Conservation (phyloP, 2,797 vertebrate species). For the Darevskia nairensis region DNA sequence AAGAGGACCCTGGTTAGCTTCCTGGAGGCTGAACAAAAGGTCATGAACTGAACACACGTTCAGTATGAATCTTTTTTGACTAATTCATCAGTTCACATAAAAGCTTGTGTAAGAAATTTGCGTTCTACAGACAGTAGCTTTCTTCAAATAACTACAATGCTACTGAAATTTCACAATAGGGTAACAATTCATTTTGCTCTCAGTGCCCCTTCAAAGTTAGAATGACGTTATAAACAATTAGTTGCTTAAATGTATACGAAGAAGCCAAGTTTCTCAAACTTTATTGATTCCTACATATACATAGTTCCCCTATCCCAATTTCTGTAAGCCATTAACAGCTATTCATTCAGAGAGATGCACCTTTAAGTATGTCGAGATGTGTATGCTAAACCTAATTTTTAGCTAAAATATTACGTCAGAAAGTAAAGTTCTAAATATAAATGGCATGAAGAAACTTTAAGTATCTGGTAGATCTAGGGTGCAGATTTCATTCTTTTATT, state of each 20-base stretch:
- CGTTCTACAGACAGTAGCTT: constrained; percentile 73
- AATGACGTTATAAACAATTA: constrained; percentile 60
- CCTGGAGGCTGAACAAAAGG: constrained; percentile 72
- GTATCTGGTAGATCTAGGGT: constrained; percentile 60
- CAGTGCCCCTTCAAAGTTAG: constrained; percentile 59
- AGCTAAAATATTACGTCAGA: constrained; percentile 46
- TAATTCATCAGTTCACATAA: constrained; percentile 66
- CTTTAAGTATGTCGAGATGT: constrained; percentile 37
- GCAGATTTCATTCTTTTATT: constrained; percentile 64
- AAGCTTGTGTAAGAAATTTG: constrained; percentile 70
- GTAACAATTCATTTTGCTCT: constrained; percentile 67
- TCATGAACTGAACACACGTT: constrained; percentile 72
- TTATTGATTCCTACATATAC: constrained; percentile 54
- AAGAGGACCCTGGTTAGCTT: constrained; percentile 75
- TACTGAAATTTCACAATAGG: constrained; percentile 77
- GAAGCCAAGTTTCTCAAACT: constrained; percentile 65
- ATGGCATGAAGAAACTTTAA: constrained; percentile 62
- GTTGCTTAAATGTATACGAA: constrained; percentile 60
- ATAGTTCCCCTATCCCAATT: constrained; percentile 43
- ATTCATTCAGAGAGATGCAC: constrained; percentile 68
- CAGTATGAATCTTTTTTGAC: constrained; percentile 69
- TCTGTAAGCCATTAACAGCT: constrained; percentile 12
- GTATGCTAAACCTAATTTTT: constrained; percentile 37
- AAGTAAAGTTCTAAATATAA: constrained; percentile 65
- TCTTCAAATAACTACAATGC: constrained; percentile 75